Percentiles rank a stretch among this genome's conserved stretches.
phyloP scores from a whole-genome alignment of 2,797 vertebrate genomes.

The Schizopygopsis malacanthus region DNA sequence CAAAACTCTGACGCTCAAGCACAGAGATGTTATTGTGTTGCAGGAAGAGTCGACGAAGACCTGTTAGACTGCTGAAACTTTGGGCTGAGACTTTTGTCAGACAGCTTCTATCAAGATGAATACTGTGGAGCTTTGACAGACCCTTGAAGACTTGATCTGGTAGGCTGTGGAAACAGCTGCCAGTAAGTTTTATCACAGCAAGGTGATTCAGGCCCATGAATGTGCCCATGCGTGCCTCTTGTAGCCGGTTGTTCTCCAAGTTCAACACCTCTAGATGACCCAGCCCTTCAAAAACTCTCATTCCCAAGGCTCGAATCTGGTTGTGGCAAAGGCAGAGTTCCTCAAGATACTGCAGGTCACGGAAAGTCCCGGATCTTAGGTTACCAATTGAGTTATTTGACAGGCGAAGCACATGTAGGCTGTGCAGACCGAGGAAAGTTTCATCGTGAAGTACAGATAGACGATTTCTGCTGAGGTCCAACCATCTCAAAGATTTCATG shows the following conservation, averaged over 20 bases:
- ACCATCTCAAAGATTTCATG: slow-evolving; percentile 92
- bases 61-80: slow-evolving; percentile 85
- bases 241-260: slow-evolving; percentile 90
- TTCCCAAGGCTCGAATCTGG: slow-evolving; percentile 80
- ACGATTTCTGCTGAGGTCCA: slow-evolving; percentile 94
- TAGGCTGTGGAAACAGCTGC: slow-evolving; percentile 87
- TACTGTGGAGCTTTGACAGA: slow-evolving; percentile 88
- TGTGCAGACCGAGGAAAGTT: slow-evolving; percentile 88
- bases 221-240: slow-evolving; percentile 82
- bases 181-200: slow-evolving; percentile 92
- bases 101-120: slow-evolving; percentile 92
- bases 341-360: slow-evolving; percentile 92
- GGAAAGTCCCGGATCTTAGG: slow-evolving; percentile 87
- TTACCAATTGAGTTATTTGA: slow-evolving; percentile 87
- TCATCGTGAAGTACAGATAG: slow-evolving; percentile 85
- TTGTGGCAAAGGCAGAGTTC: slow-evolving; percentile 92
- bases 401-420: slow-evolving; percentile 89
- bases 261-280: slow-evolving; percentile 90
- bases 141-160: slow-evolving; percentile 88
- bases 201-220: slow-evolving; percentile 87
- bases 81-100: slow-evolving; percentile 80
- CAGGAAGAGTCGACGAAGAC: slow-evolving; percentile 90
- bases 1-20: slow-evolving; percentile 87
- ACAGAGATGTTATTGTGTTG: slow-evolving; percentile 83
- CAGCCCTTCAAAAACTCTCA: slow-evolving; percentile 89